Evolutionary conservation across 1,140 invertebrate species (phyloP).

Genomic region (Drosophila mayri): DNA sequence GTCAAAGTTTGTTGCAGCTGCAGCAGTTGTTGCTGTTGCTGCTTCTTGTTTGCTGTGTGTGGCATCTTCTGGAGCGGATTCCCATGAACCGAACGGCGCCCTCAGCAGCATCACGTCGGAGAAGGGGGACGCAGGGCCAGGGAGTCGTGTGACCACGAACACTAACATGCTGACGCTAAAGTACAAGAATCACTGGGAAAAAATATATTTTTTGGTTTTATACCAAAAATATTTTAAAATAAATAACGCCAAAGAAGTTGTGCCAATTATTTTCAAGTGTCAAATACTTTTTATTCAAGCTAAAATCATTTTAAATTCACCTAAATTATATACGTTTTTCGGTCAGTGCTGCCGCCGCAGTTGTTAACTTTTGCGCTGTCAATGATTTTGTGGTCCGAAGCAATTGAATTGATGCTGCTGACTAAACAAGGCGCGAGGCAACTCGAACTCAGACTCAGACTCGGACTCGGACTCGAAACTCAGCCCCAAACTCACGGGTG

Average conservation of each 20-base stretch:
- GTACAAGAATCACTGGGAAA: constrained; percentile 15
- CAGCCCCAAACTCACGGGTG: constrained; percentile 13
- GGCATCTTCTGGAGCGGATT: constrained; percentile 74
- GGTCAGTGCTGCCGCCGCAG: constrained; percentile 34
- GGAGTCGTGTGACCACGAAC: constrained; percentile 60
- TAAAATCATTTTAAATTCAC: too few species aligned
- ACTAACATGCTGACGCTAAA: constrained; percentile 66
- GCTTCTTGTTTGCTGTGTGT: constrained; percentile 54
- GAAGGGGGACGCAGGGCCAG: neutral
- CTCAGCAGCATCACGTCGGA: constrained; percentile 9
- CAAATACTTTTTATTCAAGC: neutral
- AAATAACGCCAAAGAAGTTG: too few species aligned
- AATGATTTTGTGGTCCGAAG: constrained; percentile 76
- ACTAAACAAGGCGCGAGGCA: constrained; percentile 58
- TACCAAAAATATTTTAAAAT: neutral
- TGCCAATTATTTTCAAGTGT: neutral
- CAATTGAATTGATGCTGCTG: constrained; percentile 72
- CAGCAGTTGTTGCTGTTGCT: constrained; percentile 43
- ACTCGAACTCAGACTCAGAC: constrained; percentile 5
- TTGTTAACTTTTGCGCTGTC: constrained; percentile 69
- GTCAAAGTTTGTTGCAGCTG: constrained; percentile 67
- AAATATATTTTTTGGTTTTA: neutral
- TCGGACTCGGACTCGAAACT: neutral
- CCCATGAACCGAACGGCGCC: constrained; percentile 74
- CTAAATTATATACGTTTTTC: neutral